These are phyloP conservation scores for Eleutherodactylus coqui DNA, from an alignment of 2,797 vertebrate species.

Conservation along the genomic window DNA sequence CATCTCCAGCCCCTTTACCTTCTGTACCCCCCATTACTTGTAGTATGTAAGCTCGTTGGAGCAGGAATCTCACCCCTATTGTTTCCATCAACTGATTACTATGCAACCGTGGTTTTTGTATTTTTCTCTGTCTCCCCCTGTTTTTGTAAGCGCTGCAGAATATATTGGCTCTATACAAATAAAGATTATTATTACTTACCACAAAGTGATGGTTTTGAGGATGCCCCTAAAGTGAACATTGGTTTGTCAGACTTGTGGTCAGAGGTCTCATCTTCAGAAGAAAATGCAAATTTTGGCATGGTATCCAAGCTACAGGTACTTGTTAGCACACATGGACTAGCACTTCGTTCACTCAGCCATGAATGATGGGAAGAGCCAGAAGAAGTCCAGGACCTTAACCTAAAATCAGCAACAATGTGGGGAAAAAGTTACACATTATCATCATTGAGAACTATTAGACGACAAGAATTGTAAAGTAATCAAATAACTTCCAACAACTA, in stretches of 20 bases:
- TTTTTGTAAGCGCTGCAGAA: no score
- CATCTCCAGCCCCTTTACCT: no score
- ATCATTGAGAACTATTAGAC: neutral
- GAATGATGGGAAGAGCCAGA: constrained; percentile 79
- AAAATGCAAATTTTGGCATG: constrained; percentile 94
- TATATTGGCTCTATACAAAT: no score
- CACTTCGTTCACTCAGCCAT: constrained; percentile 86
- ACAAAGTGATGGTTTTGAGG: constrained; percentile 29
- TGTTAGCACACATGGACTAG: constrained; percentile 84
- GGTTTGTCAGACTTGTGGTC: constrained; percentile 70
- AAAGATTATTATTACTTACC: no score
- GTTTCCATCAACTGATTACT: no score
- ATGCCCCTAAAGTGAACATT: constrained; percentile 73
- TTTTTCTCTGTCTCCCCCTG: no score
- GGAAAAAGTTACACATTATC: neutral
- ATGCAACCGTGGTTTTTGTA: no score
- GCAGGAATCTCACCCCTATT: no score
- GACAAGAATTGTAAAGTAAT: neutral
- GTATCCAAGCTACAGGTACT: constrained; percentile 92
- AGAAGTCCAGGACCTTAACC: constrained; percentile 86
- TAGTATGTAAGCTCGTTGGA: no score
- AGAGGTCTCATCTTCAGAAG: constrained; percentile 90
- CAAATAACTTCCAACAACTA: no score
- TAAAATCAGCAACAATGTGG: constrained; percentile 59
- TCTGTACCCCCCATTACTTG: no score